Evolutionary conservation across 2,797 vertebrate species (phyloP).

Genomic region (Staurois parvus): DNA sequence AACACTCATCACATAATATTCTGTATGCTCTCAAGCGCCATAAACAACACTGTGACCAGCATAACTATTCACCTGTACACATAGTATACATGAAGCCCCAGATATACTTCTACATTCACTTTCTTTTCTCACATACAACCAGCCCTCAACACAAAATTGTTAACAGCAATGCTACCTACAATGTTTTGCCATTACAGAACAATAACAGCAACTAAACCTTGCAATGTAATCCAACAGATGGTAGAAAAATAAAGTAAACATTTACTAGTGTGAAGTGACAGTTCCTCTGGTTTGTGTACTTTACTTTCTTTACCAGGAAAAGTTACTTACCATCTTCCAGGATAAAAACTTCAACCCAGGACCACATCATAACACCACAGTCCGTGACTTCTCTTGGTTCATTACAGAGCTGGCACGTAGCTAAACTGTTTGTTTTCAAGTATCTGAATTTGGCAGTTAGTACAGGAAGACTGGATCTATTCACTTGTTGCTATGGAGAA

Average conservation of each 20-base stretch:
- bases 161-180: too few species aligned
- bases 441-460: conserved; percentile 37
- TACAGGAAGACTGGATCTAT: neutral
- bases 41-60: neutral
- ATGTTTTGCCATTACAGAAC: neutral
- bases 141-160: neutral
- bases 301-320: neutral
- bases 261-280: too few species aligned
- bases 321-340: conserved; percentile 50
- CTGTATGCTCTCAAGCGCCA: neutral
- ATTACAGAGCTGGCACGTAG: too few species aligned
- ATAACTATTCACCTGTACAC: neutral
- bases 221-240: neutral
- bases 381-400: neutral
- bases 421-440: conserved; percentile 2
- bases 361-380: conserved; percentile 36
- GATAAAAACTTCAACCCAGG: conserved; percentile 51
- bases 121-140: neutral
- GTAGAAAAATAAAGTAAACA: neutral
- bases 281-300: neutral
- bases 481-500: conserved; percentile 40
- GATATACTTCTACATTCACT: neutral
- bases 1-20: neutral
- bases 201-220: neutral
- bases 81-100: neutral